Evolutionary conservation across 2,888 invertebrate species (phyloP), one percentile per base, ranked within the genome.

Genomic region (Apotomis turbidana): DNA sequence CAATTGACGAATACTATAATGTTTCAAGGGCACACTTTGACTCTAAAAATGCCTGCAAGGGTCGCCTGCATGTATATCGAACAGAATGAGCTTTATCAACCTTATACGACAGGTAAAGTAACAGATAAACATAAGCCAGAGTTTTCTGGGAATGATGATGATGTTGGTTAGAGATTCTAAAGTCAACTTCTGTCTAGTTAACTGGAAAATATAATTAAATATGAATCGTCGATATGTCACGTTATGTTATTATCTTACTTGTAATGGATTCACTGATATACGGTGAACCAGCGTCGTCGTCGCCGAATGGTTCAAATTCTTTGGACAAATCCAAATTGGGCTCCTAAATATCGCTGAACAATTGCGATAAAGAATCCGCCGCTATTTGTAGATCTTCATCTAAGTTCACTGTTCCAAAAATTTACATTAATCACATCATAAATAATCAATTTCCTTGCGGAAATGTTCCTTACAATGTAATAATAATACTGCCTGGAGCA

Each of bases 361-460:
- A 77, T 36, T 85, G 85, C 5, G 85, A 78, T 46, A 92, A 76
- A 0, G 84, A 87, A 59, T 85, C 82, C 2, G 79, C 75, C 6
- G 91, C 90, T 2, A 78, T 81, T 70, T 84, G 79, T 5, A 91
- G 78, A 77, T 91, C 90, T 77, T 89, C 90, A 71, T 79, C n/a
- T n/a, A n/a, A n/a, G n/a, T n/a, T n/a, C 46, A 57, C n/a, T 38
- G 69, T 73, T 44, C 70, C 80, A 38, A 78, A 67, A 13, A 71
- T 79, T 3, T 80, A 78, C 66, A 82, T 81, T 63, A 81, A 84
- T 58, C 82, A 80, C 68, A 73, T 81, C 52, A 80, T 78, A 10
- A 84, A 81, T 70, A 84, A 27, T 27, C 27, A 27, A 27, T 27
- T 73, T 55, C 58, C 75, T 38, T 61, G 59, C 74, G 58, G 68